These are phyloP conservation scores for Sinocyclocheilus grahami DNA, from an alignment of 2,113 vertebrate species.

Conservation along the genomic window DNA sequence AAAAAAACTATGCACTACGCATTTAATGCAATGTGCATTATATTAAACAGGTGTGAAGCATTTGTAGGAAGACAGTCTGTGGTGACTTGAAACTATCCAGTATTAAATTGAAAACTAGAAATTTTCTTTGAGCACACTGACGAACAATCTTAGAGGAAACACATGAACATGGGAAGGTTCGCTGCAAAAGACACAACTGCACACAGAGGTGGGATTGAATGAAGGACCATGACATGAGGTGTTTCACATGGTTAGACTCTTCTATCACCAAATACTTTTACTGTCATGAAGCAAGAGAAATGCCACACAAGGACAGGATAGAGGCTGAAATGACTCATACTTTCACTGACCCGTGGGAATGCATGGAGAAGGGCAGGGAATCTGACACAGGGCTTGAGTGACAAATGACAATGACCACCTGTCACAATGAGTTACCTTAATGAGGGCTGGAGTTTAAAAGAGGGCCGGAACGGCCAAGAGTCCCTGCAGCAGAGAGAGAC, in stretches of 20 bases:
- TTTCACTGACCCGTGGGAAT: constrained; percentile 30
- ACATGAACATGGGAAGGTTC: constrained; percentile 12
- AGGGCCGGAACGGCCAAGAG: constrained; percentile 77
- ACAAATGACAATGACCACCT: constrained; percentile 50
- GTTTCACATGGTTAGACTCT: not conserved
- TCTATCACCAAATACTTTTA: not conserved
- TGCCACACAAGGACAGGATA: constrained; percentile 25
- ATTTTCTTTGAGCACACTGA: not conserved
- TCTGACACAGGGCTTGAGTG: constrained; percentile 47
- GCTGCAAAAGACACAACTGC: not conserved
- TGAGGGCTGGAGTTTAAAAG: constrained; percentile 80
- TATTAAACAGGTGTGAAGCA: not conserved
- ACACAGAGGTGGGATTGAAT: constrained; percentile 9
- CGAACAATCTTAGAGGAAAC: not conserved
- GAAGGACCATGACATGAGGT: not conserved
- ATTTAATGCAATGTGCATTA: not conserved
- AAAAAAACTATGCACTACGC: not conserved
- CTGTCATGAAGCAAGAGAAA: not conserved
- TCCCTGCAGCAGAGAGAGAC: constrained; percentile 76
- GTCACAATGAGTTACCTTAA: constrained; percentile 75
- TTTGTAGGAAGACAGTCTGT: not conserved
- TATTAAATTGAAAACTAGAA: not conserved
- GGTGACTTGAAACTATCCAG: not conserved
- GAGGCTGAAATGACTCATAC: constrained; percentile 20
- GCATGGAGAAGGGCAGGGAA: constrained; percentile 45